Evolutionary conservation across 1,140 invertebrate species (phyloP).

Genomic region (Latrodectus geometricus): DNA sequence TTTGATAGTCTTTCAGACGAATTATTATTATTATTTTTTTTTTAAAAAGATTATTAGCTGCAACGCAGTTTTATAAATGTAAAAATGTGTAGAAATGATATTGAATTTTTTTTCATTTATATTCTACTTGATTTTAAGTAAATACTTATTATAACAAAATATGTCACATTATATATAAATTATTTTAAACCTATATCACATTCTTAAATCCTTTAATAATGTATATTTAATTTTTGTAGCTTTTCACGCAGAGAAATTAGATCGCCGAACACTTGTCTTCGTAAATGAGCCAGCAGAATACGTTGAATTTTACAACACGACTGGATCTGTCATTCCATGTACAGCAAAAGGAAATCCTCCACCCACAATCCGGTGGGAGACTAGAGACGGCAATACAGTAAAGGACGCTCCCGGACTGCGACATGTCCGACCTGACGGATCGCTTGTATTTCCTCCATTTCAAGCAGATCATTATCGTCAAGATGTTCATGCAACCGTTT

Average conservation of each 20-base stretch:
- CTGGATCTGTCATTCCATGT: slow-evolving; percentile 91
- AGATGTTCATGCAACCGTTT: slow-evolving; percentile 71
- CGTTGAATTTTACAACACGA: slow-evolving; percentile 93
- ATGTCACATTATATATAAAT: too few species aligned
- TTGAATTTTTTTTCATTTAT: neutral
- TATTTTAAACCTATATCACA: neutral
- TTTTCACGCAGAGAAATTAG: slow-evolving; percentile 70
- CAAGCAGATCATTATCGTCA: slow-evolving; percentile 70
- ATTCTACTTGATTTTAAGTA: too few species aligned
- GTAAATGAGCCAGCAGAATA: slow-evolving; percentile 89
- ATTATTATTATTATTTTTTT: too few species aligned
- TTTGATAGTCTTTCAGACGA: too few species aligned
- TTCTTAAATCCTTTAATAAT: neutral
- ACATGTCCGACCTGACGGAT: slow-evolving; percentile 73
- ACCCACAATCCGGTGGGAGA: slow-evolving; percentile 86
- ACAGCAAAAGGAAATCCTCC: slow-evolving; percentile 83
- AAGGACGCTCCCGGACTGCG: slow-evolving; percentile 77
- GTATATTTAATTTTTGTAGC: slow-evolving; percentile 7
- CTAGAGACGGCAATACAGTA: slow-evolving; percentile 74
- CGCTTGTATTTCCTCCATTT: slow-evolving; percentile 69
- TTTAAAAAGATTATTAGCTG: neutral
- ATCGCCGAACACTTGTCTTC: slow-evolving; percentile 78
- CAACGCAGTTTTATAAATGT: neutral
- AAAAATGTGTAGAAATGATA: neutral
- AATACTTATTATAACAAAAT: too few species aligned